These are phyloP conservation scores for Acanthisitta chloris DNA, from an alignment of 2,113 vertebrate species.

Conservation along the genomic window DNA sequence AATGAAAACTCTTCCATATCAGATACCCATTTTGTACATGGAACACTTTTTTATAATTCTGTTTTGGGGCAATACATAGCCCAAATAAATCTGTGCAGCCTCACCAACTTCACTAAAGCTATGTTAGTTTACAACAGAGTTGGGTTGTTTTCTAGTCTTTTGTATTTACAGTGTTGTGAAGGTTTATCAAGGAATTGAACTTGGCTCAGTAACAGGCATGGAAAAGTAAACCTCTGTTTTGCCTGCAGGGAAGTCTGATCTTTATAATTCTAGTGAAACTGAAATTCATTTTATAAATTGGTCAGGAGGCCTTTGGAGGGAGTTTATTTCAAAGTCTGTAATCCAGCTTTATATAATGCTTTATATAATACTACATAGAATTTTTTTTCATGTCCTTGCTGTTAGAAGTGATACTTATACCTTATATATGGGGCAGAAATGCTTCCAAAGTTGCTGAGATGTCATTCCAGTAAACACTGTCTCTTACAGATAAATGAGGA, in stretches of 20 bases:
- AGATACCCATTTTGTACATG: not conserved
- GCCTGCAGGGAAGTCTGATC: not conserved
- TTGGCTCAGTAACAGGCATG: not conserved
- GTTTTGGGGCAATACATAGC: not conserved
- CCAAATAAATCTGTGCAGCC: not conserved
- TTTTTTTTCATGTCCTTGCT: not conserved
- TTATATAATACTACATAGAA: not conserved
- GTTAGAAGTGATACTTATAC: not conserved
- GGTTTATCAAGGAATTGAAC: not conserved
- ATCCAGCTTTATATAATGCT: not conserved
- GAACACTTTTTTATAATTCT: not conserved
- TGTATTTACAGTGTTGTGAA: not conserved
- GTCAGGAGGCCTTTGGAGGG: not conserved
- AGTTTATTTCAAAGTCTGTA: not conserved
- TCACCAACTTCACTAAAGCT: not conserved
- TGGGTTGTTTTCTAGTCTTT: not conserved
- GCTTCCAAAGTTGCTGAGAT: not conserved
- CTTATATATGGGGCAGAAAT: not conserved
- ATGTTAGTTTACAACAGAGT: not conserved
- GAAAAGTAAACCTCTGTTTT: not conserved
- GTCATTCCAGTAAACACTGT: not conserved
- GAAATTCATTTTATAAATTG: not conserved
- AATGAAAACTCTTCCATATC: not conserved
- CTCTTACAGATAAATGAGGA: not conserved
- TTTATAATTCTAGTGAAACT: not conserved